phyloP scores from a whole-genome alignment of 1,140 invertebrate genomes.

The Drosophila seguyi region DNA sequence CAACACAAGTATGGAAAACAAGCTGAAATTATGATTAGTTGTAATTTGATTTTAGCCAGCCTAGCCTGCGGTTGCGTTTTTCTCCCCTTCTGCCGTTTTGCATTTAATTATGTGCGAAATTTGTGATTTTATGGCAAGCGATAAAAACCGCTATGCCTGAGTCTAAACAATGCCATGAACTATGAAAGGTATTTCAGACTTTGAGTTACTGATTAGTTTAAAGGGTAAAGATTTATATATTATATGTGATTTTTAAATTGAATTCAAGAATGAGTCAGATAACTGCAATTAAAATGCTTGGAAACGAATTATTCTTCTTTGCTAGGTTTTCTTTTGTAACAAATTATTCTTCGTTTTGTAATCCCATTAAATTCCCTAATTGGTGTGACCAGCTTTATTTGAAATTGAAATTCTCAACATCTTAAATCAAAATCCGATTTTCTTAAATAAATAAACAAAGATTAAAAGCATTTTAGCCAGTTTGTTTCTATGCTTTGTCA shows the following conservation, averaged over 20 bases:
- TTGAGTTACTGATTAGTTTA: not conserved
- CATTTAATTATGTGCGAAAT: slow-evolving; percentile 80
- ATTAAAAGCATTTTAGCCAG: not conserved
- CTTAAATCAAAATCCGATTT: not conserved
- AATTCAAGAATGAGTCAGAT: no score
- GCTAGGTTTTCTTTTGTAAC: no score
- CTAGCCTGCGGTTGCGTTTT: slow-evolving; percentile 31
- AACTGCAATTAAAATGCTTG: no score
- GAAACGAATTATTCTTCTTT: no score
- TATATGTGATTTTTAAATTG: not conserved
- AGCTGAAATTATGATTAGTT: slow-evolving; percentile 68
- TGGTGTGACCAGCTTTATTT: not conserved
- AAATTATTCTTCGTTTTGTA: not conserved
- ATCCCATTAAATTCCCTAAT: not conserved
- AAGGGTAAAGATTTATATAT: not conserved
- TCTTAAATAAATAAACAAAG: not conserved
- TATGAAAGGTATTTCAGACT: not conserved
- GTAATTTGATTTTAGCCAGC: slow-evolving; percentile 68
- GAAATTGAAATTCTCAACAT: no score
- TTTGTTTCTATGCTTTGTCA: not conserved
- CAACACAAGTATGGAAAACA: slow-evolving; percentile 20
- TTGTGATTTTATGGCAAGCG: slow-evolving; percentile 48
- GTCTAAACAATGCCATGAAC: slow-evolving; percentile 31
- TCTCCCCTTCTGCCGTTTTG: slow-evolving; percentile 25
- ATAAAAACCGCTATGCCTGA: slow-evolving; percentile 34